Evolutionary conservation across 2,113 vertebrate genomes (phyloP).

Genomic region (Podarcis muralis): DNA sequence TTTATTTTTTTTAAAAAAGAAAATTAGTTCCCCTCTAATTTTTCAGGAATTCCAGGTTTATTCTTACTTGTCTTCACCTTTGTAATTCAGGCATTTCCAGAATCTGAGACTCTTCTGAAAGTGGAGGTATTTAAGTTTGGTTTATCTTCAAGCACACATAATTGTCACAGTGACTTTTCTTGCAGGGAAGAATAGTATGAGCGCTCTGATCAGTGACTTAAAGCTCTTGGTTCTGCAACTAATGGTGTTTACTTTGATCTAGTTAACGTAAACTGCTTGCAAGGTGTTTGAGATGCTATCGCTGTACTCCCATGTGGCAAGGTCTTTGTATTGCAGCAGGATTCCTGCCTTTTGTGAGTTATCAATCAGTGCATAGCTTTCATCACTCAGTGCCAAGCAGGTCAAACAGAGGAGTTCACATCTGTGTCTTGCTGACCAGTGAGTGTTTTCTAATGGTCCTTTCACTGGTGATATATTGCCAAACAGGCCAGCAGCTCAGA

Average conservation of each 20-base stretch:
- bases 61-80: background rate
- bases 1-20: background rate
- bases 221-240: conserved; percentile 34
- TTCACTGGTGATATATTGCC: conserved; percentile 54
- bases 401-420: conserved; percentile 64
- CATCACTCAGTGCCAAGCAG: conserved; percentile 50
- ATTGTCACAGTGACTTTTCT: conserved; percentile 40
- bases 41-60: conserved; percentile 11
- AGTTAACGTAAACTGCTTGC: conserved; percentile 57
- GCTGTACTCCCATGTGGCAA: conserved; percentile 44
- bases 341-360: conserved; percentile 40
- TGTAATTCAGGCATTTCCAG: conserved; percentile 7
- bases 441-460: conserved; percentile 42
- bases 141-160: conserved; percentile 4
- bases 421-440: conserved; percentile 51
- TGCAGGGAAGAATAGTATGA: conserved; percentile 35
- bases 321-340: conserved; percentile 63
- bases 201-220: conserved; percentile 41
- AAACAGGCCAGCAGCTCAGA: conserved; percentile 42
- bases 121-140: background rate
- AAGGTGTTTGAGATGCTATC: conserved; percentile 73
- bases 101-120: conserved; percentile 29
- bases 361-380: conserved; percentile 41
- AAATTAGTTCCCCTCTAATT: rapidly evolving
- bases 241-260: conserved; percentile 41